Conservation (phyloP, 2,113 vertebrate genomes). For the Lepus americanus region DNA sequence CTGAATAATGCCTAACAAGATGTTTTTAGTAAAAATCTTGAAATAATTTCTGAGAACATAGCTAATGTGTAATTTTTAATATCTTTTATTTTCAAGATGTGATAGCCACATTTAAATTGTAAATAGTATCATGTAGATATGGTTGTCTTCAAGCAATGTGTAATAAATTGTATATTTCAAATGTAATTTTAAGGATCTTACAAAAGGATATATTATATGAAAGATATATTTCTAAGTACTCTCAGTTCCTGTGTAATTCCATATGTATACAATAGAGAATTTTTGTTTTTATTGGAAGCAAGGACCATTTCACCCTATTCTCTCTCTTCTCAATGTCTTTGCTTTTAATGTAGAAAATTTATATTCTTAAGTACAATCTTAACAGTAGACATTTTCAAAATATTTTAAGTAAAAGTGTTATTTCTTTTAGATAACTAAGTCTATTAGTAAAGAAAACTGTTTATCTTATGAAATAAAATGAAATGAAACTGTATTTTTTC, state of each 20-base stretch:
- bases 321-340: not conserved
- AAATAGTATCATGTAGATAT: not conserved
- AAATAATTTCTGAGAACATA: not conserved
- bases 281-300: not conserved
- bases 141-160: not conserved
- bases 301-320: not conserved
- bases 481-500: not conserved
- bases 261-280: not conserved
- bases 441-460: not conserved
- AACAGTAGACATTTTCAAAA: not conserved
- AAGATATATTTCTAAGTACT: not conserved
- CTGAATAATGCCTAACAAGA: not conserved
- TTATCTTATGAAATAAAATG: not conserved
- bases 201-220: not conserved
- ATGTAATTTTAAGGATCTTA: not conserved
- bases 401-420: not conserved
- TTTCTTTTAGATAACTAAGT: not conserved
- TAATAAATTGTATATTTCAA: conserved; percentile 13
- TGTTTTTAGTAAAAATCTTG: not conserved
- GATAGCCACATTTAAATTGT: not conserved
- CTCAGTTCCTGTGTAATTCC: not conserved
- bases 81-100: not conserved
- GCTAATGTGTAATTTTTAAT: not conserved
- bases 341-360: not conserved
- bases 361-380: not conserved